These are phyloP conservation scores for Siderastrea siderea DNA, from an alignment of 92 coral and sea anemone species.

Conservation along the genomic window DNA sequence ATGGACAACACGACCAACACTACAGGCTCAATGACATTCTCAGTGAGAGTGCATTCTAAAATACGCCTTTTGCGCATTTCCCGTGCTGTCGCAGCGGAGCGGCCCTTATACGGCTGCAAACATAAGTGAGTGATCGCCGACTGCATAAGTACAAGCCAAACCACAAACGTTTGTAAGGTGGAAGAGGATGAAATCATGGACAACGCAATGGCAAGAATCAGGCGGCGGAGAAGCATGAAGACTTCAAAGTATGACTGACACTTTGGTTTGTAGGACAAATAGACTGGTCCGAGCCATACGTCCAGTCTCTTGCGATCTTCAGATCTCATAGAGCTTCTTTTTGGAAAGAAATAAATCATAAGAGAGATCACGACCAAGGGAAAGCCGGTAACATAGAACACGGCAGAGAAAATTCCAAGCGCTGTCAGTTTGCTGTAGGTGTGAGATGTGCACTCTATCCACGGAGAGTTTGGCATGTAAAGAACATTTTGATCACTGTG, in stretches of 20 bases:
- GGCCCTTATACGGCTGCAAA: slow-evolving; percentile 40
- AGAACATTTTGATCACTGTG: slow-evolving; percentile 36
- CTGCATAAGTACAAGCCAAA: slow-evolving; percentile 55
- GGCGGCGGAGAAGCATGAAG: slow-evolving; percentile 53
- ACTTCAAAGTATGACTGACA: slow-evolving; percentile 64
- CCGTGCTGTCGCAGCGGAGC: background rate
- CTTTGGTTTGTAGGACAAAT: slow-evolving; percentile 69
- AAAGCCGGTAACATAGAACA: slow-evolving; percentile 55
- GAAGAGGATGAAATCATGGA: slow-evolving; percentile 60
- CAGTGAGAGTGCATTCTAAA: slow-evolving; percentile 15
- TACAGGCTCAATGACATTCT: slow-evolving; percentile 61
- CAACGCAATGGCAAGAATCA: slow-evolving; percentile 61
- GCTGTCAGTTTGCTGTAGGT: slow-evolving; percentile 38
- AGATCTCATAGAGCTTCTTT: slow-evolving; percentile 31
- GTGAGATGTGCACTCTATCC: slow-evolving; percentile 73
- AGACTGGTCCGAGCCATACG: slow-evolving; percentile 72
- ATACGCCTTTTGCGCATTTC: background rate
- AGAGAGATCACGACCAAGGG: slow-evolving; percentile 54
- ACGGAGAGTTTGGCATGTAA: slow-evolving; percentile 70
- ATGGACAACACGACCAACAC: slow-evolving; percentile 64
- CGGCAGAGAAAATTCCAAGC: slow-evolving; percentile 50
- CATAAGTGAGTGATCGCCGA: slow-evolving; percentile 39
- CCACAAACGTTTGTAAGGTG: slow-evolving; percentile 55
- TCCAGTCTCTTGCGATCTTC: slow-evolving; percentile 57
- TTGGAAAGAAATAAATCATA: slow-evolving; percentile 46